These are phyloP conservation scores for Haliaeetus leucogaster DNA, from an alignment of 2,113 vertebrate species.

Conservation along the genomic window DNA sequence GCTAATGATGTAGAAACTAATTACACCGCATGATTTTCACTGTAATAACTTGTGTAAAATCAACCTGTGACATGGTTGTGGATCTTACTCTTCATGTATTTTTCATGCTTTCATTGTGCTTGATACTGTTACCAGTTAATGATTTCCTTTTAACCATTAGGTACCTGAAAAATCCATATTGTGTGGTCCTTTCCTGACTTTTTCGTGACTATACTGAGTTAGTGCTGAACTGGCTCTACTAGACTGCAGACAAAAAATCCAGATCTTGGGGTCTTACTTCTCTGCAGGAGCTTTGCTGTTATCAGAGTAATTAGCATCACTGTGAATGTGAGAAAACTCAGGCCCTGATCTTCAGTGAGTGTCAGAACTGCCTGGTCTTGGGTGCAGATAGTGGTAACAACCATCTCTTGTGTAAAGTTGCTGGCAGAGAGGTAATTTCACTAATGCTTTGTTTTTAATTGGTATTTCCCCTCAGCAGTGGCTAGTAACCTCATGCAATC, in stretches of 20 bases:
- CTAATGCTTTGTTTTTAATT: background rate
- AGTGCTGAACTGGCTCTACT: background rate
- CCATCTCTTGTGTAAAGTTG: background rate
- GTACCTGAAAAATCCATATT: background rate
- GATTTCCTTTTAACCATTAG: background rate
- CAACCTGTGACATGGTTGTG: background rate
- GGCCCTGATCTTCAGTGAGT: background rate
- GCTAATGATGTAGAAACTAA: constrained; percentile 18
- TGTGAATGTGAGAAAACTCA: background rate
- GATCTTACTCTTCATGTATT: background rate
- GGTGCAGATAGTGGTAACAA: background rate
- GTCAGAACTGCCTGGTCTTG: background rate
- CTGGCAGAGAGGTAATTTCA: background rate
- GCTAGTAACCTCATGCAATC: background rate
- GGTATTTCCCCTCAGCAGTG: background rate
- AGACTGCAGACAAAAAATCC: background rate
- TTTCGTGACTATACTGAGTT: background rate
- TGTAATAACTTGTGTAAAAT: background rate
- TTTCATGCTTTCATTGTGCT: background rate
- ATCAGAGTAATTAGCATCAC: background rate
- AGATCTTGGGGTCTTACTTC: background rate
- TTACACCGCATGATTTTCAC: background rate
- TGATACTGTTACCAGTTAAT: background rate
- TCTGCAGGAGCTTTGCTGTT: background rate
- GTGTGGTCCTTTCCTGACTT: background rate